Conservation (phyloP, 2,797 vertebrate genomes). For the Onychomys leucogaster region DNA sequence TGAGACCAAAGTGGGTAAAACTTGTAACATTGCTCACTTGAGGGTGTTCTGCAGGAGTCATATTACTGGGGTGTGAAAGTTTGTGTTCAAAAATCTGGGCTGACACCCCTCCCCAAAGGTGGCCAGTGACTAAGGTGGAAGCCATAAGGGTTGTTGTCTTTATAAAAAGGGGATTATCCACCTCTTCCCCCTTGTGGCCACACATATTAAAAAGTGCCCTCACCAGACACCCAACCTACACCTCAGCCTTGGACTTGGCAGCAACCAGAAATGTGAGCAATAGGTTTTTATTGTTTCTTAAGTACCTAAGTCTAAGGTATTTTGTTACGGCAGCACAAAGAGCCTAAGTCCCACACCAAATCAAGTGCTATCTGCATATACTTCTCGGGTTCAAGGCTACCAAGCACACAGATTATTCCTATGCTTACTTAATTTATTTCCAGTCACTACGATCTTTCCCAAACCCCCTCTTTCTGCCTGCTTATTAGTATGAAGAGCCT, state of each 20-base stretch:
- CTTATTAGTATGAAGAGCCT: slow-evolving; percentile 68
- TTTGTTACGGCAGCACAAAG: neutral
- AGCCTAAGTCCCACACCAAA: neutral
- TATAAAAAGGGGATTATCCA: neutral
- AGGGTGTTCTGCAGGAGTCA: neutral
- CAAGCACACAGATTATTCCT: slow-evolving; percentile 48
- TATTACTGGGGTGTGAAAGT: neutral
- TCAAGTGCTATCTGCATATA: neutral
- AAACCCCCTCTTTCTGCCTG: slow-evolving; percentile 46
- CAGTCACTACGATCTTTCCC: slow-evolving; percentile 57
- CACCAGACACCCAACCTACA: neutral
- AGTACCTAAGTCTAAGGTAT: neutral
- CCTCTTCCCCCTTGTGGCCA: neutral
- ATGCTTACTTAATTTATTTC: slow-evolving; percentile 63
- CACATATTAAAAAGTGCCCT: no score
- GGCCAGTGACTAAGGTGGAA: neutral
- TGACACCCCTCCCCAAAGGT: neutral
- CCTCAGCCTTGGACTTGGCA: neutral
- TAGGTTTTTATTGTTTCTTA: neutral
- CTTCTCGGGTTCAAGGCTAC: neutral
- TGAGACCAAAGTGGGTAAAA: neutral
- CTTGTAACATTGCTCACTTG: neutral
- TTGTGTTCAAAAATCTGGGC: neutral
- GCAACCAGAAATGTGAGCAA: neutral
- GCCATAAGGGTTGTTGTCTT: neutral